A percentile compares a stretch with the other conserved stretches of the same genome.
phyloP scores from a whole-genome alignment of 1,140 invertebrate species.

The Oscheius sp. region DNA sequence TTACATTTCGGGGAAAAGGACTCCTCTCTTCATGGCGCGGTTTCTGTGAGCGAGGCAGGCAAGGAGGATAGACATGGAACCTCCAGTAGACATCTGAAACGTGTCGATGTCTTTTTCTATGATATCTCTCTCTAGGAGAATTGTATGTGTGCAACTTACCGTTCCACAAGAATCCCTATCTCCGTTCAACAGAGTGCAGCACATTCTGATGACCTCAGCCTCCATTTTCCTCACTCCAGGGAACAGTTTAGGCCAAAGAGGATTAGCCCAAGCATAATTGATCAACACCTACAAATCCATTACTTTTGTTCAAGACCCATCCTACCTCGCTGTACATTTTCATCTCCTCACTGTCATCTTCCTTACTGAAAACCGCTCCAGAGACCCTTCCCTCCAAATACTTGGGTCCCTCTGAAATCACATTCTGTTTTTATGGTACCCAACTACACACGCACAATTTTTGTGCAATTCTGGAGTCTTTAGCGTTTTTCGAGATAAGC shows the following conservation, averaged over 20 bases:
- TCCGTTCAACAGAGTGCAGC: conserved; percentile 81
- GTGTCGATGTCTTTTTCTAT: not conserved
- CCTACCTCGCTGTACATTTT: conserved; percentile 70
- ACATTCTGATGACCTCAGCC: conserved; percentile 88
- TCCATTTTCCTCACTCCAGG: conserved; percentile 98
- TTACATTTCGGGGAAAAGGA: conserved; percentile 79
- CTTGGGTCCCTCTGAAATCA: conserved; percentile 11
- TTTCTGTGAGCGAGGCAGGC: conserved; percentile 94
- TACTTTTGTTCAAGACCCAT: conserved; percentile 18
- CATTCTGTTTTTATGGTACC: no score
- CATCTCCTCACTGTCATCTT: conserved; percentile 68
- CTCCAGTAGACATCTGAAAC: conserved; percentile 77
- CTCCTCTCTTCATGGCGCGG: conserved; percentile 75
- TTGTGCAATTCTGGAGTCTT: no score
- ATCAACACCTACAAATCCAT: conserved; percentile 72
- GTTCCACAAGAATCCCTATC: conserved; percentile 79
- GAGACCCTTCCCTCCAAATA: conserved; percentile 31
- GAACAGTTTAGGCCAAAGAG: conserved; percentile 92
- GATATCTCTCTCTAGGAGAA: not conserved
- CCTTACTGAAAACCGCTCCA: conserved; percentile 69
- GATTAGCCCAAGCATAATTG: conserved; percentile 88
- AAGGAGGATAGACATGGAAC: conserved; percentile 94
- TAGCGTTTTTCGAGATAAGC: no score
- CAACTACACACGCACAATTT: no score
- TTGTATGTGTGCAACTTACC: conserved; percentile 55